Percentiles rank a stretch among this genome's conserved stretches.
Evolutionary conservation across 2,888 invertebrate species (phyloP).

Genomic region (Drosophila silvestris): DNA sequence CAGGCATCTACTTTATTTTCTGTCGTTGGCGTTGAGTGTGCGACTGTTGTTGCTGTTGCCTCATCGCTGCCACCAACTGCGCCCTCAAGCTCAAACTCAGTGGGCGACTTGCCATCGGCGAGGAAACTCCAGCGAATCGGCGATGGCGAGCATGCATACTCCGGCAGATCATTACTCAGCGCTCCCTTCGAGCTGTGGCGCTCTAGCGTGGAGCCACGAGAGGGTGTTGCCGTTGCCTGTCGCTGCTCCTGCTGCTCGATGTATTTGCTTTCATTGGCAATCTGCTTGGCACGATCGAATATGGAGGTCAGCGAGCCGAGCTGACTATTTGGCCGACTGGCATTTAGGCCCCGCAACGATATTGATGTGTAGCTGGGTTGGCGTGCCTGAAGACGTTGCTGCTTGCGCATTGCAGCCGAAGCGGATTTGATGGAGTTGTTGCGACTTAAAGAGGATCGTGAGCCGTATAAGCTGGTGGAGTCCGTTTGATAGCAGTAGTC

Average conservation of each 20-base stretch:
- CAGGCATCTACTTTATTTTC: slow-evolving; percentile 73
- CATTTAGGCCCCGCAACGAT: slow-evolving; percentile 83
- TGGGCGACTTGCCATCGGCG: slow-evolving; percentile 83
- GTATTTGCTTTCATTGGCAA: slow-evolving; percentile 52
- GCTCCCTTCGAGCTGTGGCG: slow-evolving; percentile 83
- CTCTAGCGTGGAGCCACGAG: slow-evolving; percentile 80
- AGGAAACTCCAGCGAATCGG: slow-evolving; percentile 85
- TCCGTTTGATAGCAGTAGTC: slow-evolving; percentile 85
- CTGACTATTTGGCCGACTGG: slow-evolving; percentile 83
- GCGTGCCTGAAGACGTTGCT: slow-evolving; percentile 80
- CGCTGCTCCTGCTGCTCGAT: slow-evolving; percentile 29
- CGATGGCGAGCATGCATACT: slow-evolving; percentile 85
- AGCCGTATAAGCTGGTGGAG: slow-evolving; percentile 85
- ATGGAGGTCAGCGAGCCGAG: slow-evolving; percentile 84
- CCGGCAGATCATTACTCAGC: slow-evolving; percentile 83
- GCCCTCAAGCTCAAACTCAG: slow-evolving; percentile 74
- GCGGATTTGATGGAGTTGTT: slow-evolving; percentile 85
- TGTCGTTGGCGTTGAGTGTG: neutral
- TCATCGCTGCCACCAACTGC: slow-evolving; percentile 52
- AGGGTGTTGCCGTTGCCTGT: slow-evolving; percentile 48
- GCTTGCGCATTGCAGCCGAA: slow-evolving; percentile 82
- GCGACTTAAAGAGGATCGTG: slow-evolving; percentile 84
- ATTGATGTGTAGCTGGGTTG: slow-evolving; percentile 84
- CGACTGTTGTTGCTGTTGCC: neutral
- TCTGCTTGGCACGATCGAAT: slow-evolving; percentile 83